phyloP scores from a whole-genome alignment of 2,888 invertebrate species.

The Meiosimyza decipiens region DNA sequence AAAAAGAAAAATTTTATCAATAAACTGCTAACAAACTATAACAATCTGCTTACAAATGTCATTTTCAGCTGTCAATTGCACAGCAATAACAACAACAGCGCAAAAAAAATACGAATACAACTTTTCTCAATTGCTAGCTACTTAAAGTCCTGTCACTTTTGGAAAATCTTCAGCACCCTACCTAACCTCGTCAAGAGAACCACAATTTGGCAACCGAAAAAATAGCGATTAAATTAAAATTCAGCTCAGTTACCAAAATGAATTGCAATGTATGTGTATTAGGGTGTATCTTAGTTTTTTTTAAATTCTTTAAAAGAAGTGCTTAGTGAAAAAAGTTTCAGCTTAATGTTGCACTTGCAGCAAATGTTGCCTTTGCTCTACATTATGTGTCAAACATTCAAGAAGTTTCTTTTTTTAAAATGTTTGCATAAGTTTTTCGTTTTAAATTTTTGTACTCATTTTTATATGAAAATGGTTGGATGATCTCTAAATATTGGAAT shows the following conservation, averaged over 20 bases:
- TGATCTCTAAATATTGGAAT: no score
- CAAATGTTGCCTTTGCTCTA: no score
- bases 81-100: slow-evolving; percentile 1
- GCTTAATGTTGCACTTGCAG: no score
- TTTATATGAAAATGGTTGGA: no score
- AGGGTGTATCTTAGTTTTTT: no score
- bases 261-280: slow-evolving; percentile 18
- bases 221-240: slow-evolving; percentile 32
- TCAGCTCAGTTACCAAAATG: slow-evolving; percentile 33
- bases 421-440: no score
- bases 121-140: no score
- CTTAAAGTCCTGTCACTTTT: not conserved
- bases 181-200: not conserved
- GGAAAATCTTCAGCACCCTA: slow-evolving; percentile 2
- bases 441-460: no score
- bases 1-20: not conserved
- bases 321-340: no score
- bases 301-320: no score
- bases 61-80: slow-evolving; percentile 33
- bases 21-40: slow-evolving; percentile 7
- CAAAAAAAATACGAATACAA: not conserved
- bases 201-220: slow-evolving; percentile 5
- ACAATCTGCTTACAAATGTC: slow-evolving; percentile 27
- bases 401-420: no score
- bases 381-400: no score